These are phyloP conservation scores for Drosophila paracracens DNA, from an alignment of 2,888 invertebrate species.

Conservation along the genomic window DNA sequence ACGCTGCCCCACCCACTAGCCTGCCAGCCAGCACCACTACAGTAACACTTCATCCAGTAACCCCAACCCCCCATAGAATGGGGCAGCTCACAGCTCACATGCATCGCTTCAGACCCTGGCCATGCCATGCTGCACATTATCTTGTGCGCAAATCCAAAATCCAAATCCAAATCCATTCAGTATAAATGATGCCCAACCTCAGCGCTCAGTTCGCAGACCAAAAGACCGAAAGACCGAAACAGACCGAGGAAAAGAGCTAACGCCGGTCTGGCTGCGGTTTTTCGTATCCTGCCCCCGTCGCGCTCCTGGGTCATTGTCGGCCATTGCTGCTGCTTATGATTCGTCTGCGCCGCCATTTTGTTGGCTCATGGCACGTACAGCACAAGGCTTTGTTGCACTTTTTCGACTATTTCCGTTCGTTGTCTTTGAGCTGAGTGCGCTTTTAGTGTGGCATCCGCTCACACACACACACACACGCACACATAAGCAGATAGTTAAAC, in stretches of 20 bases:
- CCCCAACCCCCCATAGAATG: not conserved
- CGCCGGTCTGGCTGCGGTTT: slow-evolving; percentile 70
- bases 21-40: not conserved
- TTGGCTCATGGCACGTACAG: slow-evolving; percentile 71
- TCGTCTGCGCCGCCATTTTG: slow-evolving; percentile 74
- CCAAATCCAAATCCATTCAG: slow-evolving; percentile 78
- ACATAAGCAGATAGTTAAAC: slow-evolving; percentile 8
- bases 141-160: slow-evolving; percentile 78
- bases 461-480: slow-evolving; percentile 26
- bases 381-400: slow-evolving; percentile 55
- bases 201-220: slow-evolving; percentile 8
- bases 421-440: slow-evolving; percentile 82
- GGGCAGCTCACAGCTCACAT: slow-evolving; percentile 39
- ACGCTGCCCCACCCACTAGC: slow-evolving; percentile 18
- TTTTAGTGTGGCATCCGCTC: slow-evolving; percentile 81
- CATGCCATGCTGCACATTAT: slow-evolving; percentile 64
- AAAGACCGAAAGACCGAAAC: not conserved
- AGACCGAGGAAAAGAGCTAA: slow-evolving; percentile 15
- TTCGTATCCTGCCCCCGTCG: slow-evolving; percentile 19
- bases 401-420: slow-evolving; percentile 74
- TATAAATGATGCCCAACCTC: slow-evolving; percentile 68
- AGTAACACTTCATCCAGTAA: not conserved
- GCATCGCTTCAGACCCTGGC: slow-evolving; percentile 44
- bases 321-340: slow-evolving; percentile 63
- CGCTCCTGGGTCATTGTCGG: slow-evolving; percentile 72